Evolutionary conservation across 2,113 vertebrate genomes (phyloP).

Genomic region (Leptocoma aspasia): DNA sequence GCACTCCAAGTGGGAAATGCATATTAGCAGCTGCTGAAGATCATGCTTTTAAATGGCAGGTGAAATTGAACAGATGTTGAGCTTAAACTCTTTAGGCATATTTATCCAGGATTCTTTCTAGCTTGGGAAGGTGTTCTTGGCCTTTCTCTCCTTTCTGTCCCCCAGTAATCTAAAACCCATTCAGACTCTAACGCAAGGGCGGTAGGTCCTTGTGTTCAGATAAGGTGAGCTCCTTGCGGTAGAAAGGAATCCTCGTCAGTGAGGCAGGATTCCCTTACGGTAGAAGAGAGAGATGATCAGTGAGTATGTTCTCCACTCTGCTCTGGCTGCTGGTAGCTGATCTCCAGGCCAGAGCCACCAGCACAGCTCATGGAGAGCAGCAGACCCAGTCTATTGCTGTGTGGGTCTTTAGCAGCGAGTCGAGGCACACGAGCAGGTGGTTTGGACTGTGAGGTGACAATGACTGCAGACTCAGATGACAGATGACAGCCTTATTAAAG

Average conservation of each 20-base stretch:
- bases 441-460: background rate
- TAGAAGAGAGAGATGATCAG: background rate
- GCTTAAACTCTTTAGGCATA: background rate
- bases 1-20: background rate
- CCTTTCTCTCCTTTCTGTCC: background rate
- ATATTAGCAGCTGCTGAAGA: background rate
- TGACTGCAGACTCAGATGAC: background rate
- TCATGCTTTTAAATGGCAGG: background rate
- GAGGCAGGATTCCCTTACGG: background rate
- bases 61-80: background rate
- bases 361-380: background rate
- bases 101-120: background rate
- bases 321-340: background rate
- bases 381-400: background rate
- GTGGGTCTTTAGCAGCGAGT: background rate
- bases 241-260: accelerated
- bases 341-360: background rate
- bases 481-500: background rate
- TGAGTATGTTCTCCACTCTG: background rate
- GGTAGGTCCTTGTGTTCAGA: background rate
- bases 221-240: background rate
- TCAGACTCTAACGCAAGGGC: background rate
- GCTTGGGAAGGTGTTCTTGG: background rate
- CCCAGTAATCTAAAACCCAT: background rate
- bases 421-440: background rate